phyloP scores from a whole-genome alignment of 2,888 invertebrate species.

The Agrypnus murinus region DNA sequence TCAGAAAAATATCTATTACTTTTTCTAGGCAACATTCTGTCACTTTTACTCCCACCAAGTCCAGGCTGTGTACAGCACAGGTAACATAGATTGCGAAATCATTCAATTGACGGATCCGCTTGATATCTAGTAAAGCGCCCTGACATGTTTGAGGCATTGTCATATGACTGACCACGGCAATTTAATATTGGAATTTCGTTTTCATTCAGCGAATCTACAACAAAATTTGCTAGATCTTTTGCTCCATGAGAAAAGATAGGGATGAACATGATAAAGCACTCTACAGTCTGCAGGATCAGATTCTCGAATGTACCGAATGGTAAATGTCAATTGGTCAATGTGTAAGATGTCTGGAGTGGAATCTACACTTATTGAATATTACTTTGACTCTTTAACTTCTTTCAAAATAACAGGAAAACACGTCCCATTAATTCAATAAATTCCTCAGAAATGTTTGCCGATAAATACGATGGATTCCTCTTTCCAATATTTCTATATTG shows the following conservation, averaged over 20 bases:
- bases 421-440: too few species aligned
- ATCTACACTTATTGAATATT: slow-evolving; percentile 36
- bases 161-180: not conserved
- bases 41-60: not conserved
- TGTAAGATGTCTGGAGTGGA: slow-evolving; percentile 39
- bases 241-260: not conserved
- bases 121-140: not conserved
- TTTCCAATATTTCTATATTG: too few species aligned
- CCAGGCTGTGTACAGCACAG: not conserved
- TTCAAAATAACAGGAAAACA: too few species aligned
- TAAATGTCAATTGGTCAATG: slow-evolving; percentile 35
- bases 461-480: too few species aligned
- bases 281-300: too few species aligned
- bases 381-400: too few species aligned
- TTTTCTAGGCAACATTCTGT: not conserved
- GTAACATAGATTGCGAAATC: not conserved
- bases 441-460: too few species aligned
- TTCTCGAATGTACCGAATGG: slow-evolving; percentile 32
- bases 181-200: slow-evolving; percentile 1
- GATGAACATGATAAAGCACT: not conserved
- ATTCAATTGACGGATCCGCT: not conserved
- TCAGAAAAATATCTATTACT: too few species aligned
- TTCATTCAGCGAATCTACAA: not conserved
- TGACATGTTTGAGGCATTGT: slow-evolving; percentile 13
- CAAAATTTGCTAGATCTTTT: not conserved